These are phyloP conservation scores for Lasioglossum morio DNA, from an alignment of 2,888 invertebrate genomes.

Conservation along the genomic window DNA sequence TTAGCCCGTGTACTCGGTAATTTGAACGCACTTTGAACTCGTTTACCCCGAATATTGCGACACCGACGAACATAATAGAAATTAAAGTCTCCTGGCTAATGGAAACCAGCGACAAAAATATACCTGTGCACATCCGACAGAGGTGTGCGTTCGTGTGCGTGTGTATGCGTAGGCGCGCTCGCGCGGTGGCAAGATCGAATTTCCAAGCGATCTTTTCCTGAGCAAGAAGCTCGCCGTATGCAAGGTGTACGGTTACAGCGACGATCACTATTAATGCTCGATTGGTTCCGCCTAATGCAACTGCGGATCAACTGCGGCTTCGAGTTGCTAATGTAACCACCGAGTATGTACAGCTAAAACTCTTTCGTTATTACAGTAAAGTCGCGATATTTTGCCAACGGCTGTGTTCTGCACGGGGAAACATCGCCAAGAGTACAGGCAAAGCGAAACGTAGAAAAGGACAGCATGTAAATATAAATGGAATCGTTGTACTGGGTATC, in stretches of 20 bases:
- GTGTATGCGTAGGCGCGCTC: neutral
- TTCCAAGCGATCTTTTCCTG: neutral
- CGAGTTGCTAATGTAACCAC: neutral
- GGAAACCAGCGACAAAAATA: neutral
- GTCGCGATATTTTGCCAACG: no score
- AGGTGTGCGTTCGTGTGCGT: neutral
- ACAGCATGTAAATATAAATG: no score
- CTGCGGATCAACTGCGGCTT: slow-evolving; percentile 1
- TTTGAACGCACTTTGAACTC: slow-evolving; percentile 8
- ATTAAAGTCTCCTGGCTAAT: neutral
- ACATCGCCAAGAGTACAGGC: no score
- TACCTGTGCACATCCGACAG: neutral
- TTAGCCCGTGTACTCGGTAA: slow-evolving; percentile 6
- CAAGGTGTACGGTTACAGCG: neutral
- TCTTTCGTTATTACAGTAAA: neutral
- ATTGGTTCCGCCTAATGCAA: slow-evolving; percentile 24
- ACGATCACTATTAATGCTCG: slow-evolving; percentile 2
- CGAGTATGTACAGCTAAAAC: neutral
- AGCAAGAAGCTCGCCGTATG: neutral
- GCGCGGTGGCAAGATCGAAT: neutral
- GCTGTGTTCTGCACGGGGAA: no score
- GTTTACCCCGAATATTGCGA: slow-evolving; percentile 13
- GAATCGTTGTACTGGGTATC: no score
- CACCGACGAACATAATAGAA: neutral
- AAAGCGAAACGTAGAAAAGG: no score